Percentiles rank a stretch among this genome's conserved stretches.
Conservation (phyloP, 1,140 invertebrate genomes). For the Caenorhabditis briggsae region DNA sequence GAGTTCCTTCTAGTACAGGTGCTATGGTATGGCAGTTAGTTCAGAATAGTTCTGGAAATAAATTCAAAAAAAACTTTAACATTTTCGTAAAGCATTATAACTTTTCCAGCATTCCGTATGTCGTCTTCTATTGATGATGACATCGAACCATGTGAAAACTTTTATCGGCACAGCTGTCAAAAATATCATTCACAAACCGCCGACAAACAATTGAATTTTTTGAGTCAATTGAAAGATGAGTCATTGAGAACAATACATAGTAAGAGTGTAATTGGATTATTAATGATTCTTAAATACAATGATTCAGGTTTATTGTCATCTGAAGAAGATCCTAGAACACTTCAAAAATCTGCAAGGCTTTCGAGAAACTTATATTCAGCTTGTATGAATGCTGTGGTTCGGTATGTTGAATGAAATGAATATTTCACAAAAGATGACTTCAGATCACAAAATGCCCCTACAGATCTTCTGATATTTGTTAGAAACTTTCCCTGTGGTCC, state of each 20-base stretch:
- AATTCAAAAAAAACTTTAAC: background rate
- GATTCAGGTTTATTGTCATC: constrained; percentile 23
- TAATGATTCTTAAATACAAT: background rate
- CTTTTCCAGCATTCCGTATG: constrained; percentile 60
- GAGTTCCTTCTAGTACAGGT: too few species aligned
- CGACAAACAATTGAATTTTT: constrained; percentile 57
- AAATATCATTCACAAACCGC: constrained; percentile 57
- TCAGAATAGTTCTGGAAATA: too few species aligned
- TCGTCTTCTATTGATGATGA: constrained; percentile 61
- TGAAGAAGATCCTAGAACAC: constrained; percentile 42
- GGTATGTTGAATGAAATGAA: background rate
- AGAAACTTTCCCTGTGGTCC: constrained; percentile 65
- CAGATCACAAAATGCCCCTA: constrained; percentile 39
- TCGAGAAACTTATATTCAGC: constrained; percentile 52
- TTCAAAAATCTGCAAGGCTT: constrained; percentile 35
- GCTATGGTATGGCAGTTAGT: too few species aligned
- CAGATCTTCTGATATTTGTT: constrained; percentile 60
- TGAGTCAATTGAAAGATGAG: constrained; percentile 60
- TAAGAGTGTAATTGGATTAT: background rate
- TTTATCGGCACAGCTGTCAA: constrained; percentile 62
- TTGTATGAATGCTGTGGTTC: constrained; percentile 60
- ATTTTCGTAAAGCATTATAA: background rate
- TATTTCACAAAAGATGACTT: background rate
- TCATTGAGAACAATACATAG: constrained; percentile 38
- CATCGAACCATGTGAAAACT: constrained; percentile 63